These are phyloP conservation scores for Contarinia nasturtii DNA, from an alignment of 1,140 invertebrate genomes.

Conservation along the genomic window DNA sequence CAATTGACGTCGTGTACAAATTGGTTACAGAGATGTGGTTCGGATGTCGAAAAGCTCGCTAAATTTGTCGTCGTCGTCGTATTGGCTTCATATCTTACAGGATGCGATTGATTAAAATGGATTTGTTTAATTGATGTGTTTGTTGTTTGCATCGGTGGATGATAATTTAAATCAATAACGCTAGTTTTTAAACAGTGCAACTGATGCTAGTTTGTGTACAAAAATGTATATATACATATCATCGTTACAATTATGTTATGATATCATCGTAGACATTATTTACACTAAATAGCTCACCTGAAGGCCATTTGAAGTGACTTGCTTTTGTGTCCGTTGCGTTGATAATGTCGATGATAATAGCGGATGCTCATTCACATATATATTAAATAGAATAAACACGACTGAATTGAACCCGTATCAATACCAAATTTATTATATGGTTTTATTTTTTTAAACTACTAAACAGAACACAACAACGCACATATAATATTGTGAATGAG, in stretches of 20 bases:
- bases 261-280: too few species aligned
- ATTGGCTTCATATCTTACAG: neutral
- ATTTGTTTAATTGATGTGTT: neutral
- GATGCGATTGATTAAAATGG: too few species aligned
- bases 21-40: constrained; percentile 22
- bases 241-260: too few species aligned
- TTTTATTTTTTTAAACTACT: too few species aligned
- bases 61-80: constrained; percentile 3
- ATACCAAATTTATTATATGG: too few species aligned
- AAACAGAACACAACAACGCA: too few species aligned
- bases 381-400: too few species aligned
- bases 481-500: too few species aligned
- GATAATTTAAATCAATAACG: neutral
- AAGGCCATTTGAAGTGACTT: constrained; percentile 1
- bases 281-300: too few species aligned
- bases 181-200: constrained; percentile 5
- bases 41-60: constrained; percentile 20
- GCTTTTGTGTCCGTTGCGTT: constrained; percentile 8
- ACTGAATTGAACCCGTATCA: too few species aligned
- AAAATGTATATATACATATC: constrained; percentile 5
- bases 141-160: neutral
- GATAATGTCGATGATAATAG: neutral
- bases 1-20: constrained; percentile 17
- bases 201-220: constrained; percentile 10
- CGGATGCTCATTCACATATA: too few species aligned